Base-by-base conservation (phyloP, 2,113 vertebrate genomes). In the Sinocyclocheilus grahami region DNA sequence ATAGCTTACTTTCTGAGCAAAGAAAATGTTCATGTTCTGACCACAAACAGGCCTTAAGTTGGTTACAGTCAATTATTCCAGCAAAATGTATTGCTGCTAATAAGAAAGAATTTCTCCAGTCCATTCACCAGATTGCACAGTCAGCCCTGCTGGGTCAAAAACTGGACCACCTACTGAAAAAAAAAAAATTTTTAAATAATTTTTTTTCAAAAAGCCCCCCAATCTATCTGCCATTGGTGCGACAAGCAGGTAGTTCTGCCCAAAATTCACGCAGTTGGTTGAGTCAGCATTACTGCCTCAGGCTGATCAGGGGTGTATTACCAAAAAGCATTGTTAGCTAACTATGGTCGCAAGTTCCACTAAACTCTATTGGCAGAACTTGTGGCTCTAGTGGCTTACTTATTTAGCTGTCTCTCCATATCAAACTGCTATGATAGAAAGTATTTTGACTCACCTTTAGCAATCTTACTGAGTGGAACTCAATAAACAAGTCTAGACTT, bases 61-160 rank as follows among this genome's bases (percentile, higher is more conserved):
- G 48, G 13, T 53, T 27, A 51, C 75, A 78, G 48, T 78, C 48
- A 55, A 27, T 55, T 78, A 27, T 48, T 77, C 13, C 46, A 30
- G 14, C n/a, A 18, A 55, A 78, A 78, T 78, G 1, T 77, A 77
- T 78, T 78, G 48, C 48, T 78, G 0, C 13, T 77, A 77, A 77
- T 30, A 78, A 78, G 22, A 24, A 16, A 18, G 48, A 30, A 48
- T 55, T 30, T 30, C 18, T 30, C 75, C 24, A 1, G 75, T 78
- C 24, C 24, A 53, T 18, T 13, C 3, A 30, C 48, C 12, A 48
- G 24, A 42, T 20, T 39, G 69, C 69, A 72, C 0, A 72, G 69
- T 77, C n/a, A 77, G 75, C 13, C 14, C 46, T 77, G 46, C 75
- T 77, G n/a, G 46, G 42, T 77, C 75, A 77, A n/a, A 77, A 51